Conservation (phyloP, 2,113 vertebrate species). For the Theropithecus gelada region DNA sequence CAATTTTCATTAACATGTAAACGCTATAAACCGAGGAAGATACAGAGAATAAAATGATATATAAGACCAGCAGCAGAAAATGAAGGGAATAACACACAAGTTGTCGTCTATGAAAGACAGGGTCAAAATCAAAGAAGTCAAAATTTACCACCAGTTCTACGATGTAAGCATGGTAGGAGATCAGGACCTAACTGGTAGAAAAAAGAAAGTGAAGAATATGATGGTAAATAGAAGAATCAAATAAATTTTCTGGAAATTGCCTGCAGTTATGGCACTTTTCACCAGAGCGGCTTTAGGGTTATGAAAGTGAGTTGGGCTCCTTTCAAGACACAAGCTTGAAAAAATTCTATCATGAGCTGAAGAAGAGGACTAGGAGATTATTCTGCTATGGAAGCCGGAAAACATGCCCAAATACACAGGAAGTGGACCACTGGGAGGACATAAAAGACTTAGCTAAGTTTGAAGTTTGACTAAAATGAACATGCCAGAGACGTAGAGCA, state of each 20-base stretch:
- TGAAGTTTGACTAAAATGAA: slow-evolving; percentile 49
- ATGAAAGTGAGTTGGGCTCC: background rate
- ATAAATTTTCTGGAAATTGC: background rate
- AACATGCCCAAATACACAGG: background rate
- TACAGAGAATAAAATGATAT: background rate
- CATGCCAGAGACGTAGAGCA: background rate
- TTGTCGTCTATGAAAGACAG: background rate
- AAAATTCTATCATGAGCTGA: background rate
- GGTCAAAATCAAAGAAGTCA: background rate
- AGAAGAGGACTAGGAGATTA: background rate
- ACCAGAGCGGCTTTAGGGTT: background rate
- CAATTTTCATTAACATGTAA: background rate
- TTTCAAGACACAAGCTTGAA: background rate
- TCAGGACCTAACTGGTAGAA: background rate
- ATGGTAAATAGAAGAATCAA: background rate
- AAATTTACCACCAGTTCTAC: background rate
- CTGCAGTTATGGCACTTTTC: background rate
- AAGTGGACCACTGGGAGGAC: background rate
- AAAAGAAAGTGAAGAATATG: background rate
- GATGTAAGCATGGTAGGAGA: background rate
- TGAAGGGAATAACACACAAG: background rate
- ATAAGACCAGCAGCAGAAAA: background rate
- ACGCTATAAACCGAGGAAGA: background rate
- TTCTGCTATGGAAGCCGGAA: background rate
- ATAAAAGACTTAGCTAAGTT: slow-evolving; percentile 39